Conservation (phyloP, 1,140 invertebrate genomes). For the Plectus sambesii region DNA sequence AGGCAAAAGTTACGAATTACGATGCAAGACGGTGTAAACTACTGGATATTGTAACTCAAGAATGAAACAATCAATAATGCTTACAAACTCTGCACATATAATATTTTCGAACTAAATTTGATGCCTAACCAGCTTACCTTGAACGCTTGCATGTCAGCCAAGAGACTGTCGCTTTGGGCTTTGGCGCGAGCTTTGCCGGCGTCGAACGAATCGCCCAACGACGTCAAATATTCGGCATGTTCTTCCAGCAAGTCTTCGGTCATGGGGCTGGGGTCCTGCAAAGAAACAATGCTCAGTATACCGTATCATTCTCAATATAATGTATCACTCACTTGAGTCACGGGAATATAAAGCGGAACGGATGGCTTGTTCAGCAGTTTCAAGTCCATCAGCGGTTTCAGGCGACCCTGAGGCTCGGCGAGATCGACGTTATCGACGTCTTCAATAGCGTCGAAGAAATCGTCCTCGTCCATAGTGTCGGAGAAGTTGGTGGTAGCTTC, state of each 20-base stretch:
- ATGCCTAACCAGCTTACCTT: constrained; percentile 65
- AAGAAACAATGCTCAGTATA: constrained; percentile 12
- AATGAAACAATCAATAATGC: too few species aligned
- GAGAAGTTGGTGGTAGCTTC: constrained; percentile 13
- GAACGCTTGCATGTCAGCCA: constrained; percentile 97
- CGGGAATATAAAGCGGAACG: constrained; percentile 62
- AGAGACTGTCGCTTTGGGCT: constrained; percentile 83
- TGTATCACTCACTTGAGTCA: constrained; percentile 66
- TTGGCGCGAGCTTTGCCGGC: constrained; percentile 72
- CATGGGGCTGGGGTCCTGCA: constrained; percentile 76
- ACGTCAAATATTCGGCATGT: constrained; percentile 75
- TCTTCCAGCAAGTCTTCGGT: constrained; percentile 91
- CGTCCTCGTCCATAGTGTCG: constrained; percentile 4
- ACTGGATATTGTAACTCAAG: too few species aligned
- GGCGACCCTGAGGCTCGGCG: constrained; percentile 47
- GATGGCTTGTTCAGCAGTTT: constrained; percentile 39
- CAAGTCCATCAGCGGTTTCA: constrained; percentile 58
- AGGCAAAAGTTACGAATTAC: too few species aligned
- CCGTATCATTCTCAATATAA: not conserved
- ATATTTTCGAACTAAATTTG: too few species aligned
- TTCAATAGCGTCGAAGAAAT: constrained; percentile 52
- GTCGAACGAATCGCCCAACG: constrained; percentile 71
- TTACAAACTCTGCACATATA: too few species aligned
- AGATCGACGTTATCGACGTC: constrained; percentile 47
- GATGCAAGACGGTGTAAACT: too few species aligned